A percentile compares a stretch with the other conserved stretches of the same genome.
Evolutionary conservation across 1,140 invertebrate genomes (phyloP).

Genomic region (Rhopalosiphum maidis): DNA sequence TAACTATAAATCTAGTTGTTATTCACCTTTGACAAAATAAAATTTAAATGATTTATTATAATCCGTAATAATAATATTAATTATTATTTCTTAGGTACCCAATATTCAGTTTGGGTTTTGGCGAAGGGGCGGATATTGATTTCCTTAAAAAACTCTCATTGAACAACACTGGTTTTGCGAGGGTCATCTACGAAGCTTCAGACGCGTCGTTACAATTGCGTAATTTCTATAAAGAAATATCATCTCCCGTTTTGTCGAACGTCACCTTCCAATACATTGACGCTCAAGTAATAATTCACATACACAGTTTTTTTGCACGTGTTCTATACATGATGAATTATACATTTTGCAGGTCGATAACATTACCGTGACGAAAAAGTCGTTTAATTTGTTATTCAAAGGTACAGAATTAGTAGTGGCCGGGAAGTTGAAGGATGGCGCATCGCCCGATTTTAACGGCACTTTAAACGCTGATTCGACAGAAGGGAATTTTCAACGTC

Average conservation of each 20-base stretch:
- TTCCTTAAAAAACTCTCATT: conserved; percentile 72
- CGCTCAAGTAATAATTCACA: conserved; percentile 62
- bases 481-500: conserved; percentile 29
- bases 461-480: conserved; percentile 43
- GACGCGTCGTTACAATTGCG: conserved; percentile 75
- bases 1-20: too few species aligned
- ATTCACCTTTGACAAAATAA: too few species aligned
- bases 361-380: conserved; percentile 63
- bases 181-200: conserved; percentile 76
- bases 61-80: neutral
- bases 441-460: conserved; percentile 19
- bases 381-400: conserved; percentile 68
- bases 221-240: conserved; percentile 76
- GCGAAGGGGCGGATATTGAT: conserved; percentile 72
- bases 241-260: conserved; percentile 73
- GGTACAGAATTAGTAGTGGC: conserved; percentile 70
- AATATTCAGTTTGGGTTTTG: conserved; percentile 77
- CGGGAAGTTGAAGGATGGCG: conserved; percentile 63
- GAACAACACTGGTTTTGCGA: conserved; percentile 72
- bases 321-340: neutral
- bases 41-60: neutral
- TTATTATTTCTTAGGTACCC: conserved; percentile 30
- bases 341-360: conserved; percentile 61
- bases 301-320: neutral
- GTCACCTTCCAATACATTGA: conserved; percentile 72